A percentile compares a stretch with the other conserved stretches of the same genome.
Conservation (phyloP, 1,140 invertebrate genomes). For the Psix sp. region DNA sequence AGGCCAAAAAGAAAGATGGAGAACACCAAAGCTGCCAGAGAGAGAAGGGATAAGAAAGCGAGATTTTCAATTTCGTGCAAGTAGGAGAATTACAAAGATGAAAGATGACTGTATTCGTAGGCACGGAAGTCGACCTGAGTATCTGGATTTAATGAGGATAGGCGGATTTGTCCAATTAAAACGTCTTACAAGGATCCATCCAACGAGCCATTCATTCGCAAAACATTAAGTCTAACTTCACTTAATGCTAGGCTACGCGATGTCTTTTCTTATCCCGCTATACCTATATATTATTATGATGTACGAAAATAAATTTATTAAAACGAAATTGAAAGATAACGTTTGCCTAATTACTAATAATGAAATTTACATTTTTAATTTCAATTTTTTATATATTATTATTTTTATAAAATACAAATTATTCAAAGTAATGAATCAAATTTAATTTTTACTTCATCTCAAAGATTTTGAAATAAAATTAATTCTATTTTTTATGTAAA, state of each 20-base stretch:
- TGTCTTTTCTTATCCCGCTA: slow-evolving; percentile 71
- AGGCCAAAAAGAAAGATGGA: slow-evolving; percentile 40
- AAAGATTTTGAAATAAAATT: no score
- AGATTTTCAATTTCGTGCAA: slow-evolving; percentile 69
- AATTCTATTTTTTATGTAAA: no score
- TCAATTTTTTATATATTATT: no score
- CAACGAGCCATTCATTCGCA: slow-evolving; percentile 69
- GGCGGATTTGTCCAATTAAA: slow-evolving; percentile 79
- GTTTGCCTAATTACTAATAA: no score
- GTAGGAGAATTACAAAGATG: slow-evolving; percentile 71
- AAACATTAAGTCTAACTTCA: slow-evolving; percentile 73
- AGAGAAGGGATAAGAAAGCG: slow-evolving; percentile 54
- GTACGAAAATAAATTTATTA: slow-evolving; percentile 11
- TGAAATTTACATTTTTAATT: no score
- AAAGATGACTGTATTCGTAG: slow-evolving; percentile 63
- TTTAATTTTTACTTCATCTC: no score
- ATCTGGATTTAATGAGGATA: slow-evolving; percentile 78
- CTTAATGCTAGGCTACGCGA: slow-evolving; percentile 62
- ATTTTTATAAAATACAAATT: no score
- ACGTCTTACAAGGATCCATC: slow-evolving; percentile 77
- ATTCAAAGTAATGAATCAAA: no score
- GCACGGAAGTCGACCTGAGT: slow-evolving; percentile 58
- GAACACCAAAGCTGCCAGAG: slow-evolving; percentile 13
- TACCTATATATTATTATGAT: slow-evolving; percentile 37
- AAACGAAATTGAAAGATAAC: slow-evolving; percentile 13